phyloP scores from a whole-genome alignment of 2,797 vertebrate species.

The Moxostoma hubbsi region DNA sequence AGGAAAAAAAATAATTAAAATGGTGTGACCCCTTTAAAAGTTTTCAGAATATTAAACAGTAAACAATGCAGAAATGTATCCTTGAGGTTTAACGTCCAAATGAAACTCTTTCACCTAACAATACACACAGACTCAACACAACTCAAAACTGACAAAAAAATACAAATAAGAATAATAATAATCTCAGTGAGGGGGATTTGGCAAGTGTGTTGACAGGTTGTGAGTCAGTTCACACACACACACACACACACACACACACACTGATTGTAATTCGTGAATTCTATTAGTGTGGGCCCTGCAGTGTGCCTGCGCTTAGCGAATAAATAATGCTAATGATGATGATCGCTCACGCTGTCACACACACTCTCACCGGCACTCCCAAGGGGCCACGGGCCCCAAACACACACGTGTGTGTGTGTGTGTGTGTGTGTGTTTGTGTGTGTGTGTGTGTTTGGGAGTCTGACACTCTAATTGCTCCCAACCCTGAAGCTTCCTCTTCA shows the following conservation, averaged over 20 bases:
- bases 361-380: slow-evolving; percentile 68
- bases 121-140: slow-evolving; percentile 15
- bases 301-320: slow-evolving; percentile 82
- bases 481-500: slow-evolving; percentile 77
- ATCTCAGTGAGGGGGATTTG: slow-evolving; percentile 31
- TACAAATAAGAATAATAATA: background rate
- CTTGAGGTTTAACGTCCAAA: background rate
- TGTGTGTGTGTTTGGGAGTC: slow-evolving; percentile 55
- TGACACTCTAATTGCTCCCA: slow-evolving; percentile 77
- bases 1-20: too few relatives aligned
- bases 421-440: slow-evolving; percentile 28
- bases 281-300: slow-evolving; percentile 80
- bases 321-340: slow-evolving; percentile 88
- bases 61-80: too few relatives aligned
- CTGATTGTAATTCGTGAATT: slow-evolving; percentile 79
- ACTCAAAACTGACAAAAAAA: slow-evolving; percentile 32
- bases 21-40: too few relatives aligned
- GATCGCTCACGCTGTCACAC: slow-evolving; percentile 84
- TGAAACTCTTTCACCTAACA: slow-evolving; percentile 2
- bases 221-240: background rate
- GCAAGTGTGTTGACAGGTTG: slow-evolving; percentile 36
- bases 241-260: slow-evolving; percentile 16
- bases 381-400: slow-evolving; percentile 64
- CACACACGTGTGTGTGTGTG: slow-evolving; percentile 65
- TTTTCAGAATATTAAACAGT: too few relatives aligned